A percentile compares a stretch with the other conserved stretches of the same genome.
phyloP scores from a whole-genome alignment of 2,797 vertebrate genomes.

The Ara ararauna region DNA sequence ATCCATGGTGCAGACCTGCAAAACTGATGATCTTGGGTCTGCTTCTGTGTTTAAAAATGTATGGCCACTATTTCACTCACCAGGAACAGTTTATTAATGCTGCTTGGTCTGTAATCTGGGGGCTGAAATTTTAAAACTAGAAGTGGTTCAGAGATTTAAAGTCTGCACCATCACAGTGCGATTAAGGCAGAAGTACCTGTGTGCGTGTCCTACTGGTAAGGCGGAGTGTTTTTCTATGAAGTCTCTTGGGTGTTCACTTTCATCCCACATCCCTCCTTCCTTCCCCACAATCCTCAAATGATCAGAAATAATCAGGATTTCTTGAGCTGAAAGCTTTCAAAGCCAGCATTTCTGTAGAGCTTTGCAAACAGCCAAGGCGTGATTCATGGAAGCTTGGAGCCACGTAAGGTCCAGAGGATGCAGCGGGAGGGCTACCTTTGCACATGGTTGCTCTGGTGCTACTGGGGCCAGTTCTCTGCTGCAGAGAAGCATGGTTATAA shows the following conservation, averaged over 20 bases:
- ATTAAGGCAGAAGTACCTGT: neutral
- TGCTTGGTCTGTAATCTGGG: neutral
- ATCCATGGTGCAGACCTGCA: neutral
- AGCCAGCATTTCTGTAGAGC: neutral
- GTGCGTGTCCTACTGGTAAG: neutral
- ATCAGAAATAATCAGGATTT: neutral
- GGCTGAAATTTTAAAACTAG: neutral
- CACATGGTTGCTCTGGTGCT: neutral
- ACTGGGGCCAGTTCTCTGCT: neutral
- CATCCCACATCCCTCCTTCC: neutral
- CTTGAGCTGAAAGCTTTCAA: neutral
- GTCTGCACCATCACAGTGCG: neutral
- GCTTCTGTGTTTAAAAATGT: neutral
- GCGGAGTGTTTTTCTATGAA: neutral
- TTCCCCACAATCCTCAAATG: neutral
- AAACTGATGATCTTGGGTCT: neutral
- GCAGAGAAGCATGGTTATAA: neutral
- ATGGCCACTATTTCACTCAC: neutral
- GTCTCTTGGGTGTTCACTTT: neutral
- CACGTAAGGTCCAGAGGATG: accelerated
- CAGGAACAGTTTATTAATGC: neutral
- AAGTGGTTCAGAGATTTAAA: neutral
- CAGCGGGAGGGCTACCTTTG: neutral
- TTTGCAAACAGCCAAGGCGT: neutral
- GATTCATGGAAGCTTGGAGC: neutral